phyloP scores from a whole-genome alignment of 2,113 vertebrate genomes.

The Ameiurus melas region DNA sequence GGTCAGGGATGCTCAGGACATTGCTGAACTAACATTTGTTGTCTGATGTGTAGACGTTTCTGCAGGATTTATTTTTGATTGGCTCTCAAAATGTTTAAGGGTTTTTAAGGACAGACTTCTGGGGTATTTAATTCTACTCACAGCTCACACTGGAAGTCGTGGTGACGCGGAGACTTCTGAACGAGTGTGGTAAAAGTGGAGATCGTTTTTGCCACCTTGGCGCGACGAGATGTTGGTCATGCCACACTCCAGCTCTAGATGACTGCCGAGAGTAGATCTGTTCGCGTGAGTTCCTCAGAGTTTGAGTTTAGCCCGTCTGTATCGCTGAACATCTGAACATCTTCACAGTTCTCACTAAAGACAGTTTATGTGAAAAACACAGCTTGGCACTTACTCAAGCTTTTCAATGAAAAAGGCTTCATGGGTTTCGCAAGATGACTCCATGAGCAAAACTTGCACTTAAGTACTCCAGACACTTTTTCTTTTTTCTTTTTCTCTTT shows the following conservation, averaged over 20 bases:
- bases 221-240: conserved; percentile 25
- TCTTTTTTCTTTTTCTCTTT: too few relatives aligned
- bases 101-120: background rate
- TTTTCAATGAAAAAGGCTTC: background rate
- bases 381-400: background rate
- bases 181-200: conserved; percentile 29
- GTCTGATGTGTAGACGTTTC: background rate
- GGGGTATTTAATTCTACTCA: background rate
- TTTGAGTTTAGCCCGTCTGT: background rate
- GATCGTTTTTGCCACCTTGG: conserved; percentile 20
- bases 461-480: background rate
- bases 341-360: background rate
- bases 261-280: background rate
- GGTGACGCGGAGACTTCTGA: background rate
- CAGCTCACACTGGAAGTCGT: background rate
- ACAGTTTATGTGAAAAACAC: background rate
- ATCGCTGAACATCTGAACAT: background rate
- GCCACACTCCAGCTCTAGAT: conserved; percentile 37
- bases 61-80: background rate
- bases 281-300: conserved; percentile 10
- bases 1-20: background rate
- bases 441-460: background rate
- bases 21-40: background rate
- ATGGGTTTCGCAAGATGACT: background rate
- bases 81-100: too few relatives aligned